phyloP scores from a whole-genome alignment of 2,888 invertebrate species.

The Oasisia sp. region DNA sequence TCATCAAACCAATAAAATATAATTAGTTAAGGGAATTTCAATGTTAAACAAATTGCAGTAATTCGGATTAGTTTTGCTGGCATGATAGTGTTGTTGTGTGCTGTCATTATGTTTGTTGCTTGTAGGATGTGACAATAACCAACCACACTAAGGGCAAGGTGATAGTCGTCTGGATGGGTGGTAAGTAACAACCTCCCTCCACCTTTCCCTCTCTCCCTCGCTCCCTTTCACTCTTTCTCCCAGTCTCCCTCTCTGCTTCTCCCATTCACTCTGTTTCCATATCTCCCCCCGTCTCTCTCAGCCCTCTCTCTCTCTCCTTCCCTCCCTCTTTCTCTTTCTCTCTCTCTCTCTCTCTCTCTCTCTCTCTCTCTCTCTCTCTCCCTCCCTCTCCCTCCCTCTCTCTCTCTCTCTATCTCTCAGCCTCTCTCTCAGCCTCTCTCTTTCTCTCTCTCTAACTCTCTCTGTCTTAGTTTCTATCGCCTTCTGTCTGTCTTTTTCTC shows the following conservation, averaged over 20 bases:
- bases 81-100: not conserved
- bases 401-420: not conserved
- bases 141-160: conserved; percentile 64
- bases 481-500: too few relatives aligned
- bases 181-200: conserved; percentile 41
- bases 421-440: too few relatives aligned
- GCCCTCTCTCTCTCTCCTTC: too few relatives aligned
- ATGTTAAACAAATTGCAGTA: not conserved
- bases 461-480: too few relatives aligned
- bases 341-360: too few relatives aligned
- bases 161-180: conserved; percentile 60
- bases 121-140: conserved; percentile 56
- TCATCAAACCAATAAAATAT: too few relatives aligned
- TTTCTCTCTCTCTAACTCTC: too few relatives aligned
- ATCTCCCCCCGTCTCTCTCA: too few relatives aligned
- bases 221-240: not conserved
- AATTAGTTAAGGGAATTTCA: too few relatives aligned
- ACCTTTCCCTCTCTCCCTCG: not conserved
- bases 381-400: not conserved
- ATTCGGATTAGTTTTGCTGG: not conserved
- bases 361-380: not conserved
- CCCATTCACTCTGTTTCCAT: too few relatives aligned
- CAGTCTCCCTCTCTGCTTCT: not conserved
- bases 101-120: not conserved
- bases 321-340: too few relatives aligned